Base-by-base conservation (phyloP, 1,140 invertebrate species). In the Drosophila seguyi region DNA sequence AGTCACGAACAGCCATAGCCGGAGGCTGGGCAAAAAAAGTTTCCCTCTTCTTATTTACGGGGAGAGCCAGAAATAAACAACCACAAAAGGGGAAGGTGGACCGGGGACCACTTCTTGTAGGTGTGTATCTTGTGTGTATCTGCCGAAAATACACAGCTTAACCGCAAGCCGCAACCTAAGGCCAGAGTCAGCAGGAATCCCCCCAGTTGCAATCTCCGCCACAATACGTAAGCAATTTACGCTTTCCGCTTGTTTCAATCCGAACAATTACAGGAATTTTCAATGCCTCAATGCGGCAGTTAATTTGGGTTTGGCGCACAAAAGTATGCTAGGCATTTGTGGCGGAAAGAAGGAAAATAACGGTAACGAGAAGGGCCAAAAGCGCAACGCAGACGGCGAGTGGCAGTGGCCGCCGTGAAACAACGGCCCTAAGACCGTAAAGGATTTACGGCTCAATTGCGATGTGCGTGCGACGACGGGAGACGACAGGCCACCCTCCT, bases 361-460 rank as follows among this genome's bases (percentile, higher is more conserved):
- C 42, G 38, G 7, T 41, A 34, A 48, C 14, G 31, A 38, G 48
- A 39, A 31, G 47, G 47, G 2, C 74, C 69, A 87, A 87, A 88
- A 88, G 84, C 72, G 85, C 84, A 88, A 60, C 34, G 58, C 48
- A 72, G 68, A 50, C 31, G 60, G 52, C 27, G n/a, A 62, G 79
- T 57, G 59, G 66, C 38, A 62, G 79, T 57, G 56, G 65, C 29
- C 76, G 81, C 60, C 76, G 81, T 71, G 82, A 88, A 90, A 83
- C 84, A 83, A 81, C 58, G 71, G 77, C 71, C 76, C 48, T 76
- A 91, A 90, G 76, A 76, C 90, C 82, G 90, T 86, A 90, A 91
- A 91, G 90, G 85, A 91, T 91, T 91, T 91, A 91, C 90, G 79
- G 90, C 90, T 91, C 90, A 91, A 91, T 91, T 91, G 86, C 60